These are phyloP conservation scores for Pangasius krempfi DNA, from an alignment of 2,797 vertebrate genomes.

Conservation along the genomic window DNA sequence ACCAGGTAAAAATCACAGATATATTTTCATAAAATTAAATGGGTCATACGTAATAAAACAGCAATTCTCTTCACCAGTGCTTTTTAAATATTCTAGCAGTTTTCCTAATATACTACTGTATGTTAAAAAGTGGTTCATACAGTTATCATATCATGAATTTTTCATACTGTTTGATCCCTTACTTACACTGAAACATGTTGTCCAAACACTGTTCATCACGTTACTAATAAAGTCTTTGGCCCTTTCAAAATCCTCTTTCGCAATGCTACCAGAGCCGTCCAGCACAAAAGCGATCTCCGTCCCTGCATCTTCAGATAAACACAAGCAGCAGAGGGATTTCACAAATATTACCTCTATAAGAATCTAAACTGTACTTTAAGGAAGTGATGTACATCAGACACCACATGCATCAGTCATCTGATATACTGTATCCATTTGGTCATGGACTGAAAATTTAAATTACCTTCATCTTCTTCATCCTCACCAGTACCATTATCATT, in stretches of 20 bases:
- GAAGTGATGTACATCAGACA: not conserved
- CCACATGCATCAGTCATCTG: not conserved
- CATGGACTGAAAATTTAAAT: not conserved
- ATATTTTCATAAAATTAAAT: not conserved
- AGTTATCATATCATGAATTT: not conserved
- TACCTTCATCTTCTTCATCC: constrained; percentile 51
- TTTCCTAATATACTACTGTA: not conserved
- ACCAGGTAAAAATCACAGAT: not conserved
- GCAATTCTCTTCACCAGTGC: not conserved
- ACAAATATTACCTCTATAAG: not conserved
- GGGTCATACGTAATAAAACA: not conserved
- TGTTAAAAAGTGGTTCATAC: not conserved
- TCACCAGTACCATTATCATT: not conserved
- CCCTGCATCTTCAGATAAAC: constrained; percentile 63
- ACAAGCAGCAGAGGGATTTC: not conserved
- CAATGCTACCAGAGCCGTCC: constrained; percentile 81
- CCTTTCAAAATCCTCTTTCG: constrained; percentile 65
- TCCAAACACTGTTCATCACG: constrained; percentile 73
- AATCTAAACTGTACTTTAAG: not conserved
- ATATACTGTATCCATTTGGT: not conserved
- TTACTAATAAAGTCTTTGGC: constrained; percentile 78
- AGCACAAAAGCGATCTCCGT: constrained; percentile 81
- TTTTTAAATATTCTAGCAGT: not conserved
- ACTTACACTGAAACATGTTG: constrained; percentile 74
- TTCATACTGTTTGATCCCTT: not conserved